Base-by-base conservation (phyloP, 2,888 invertebrate genomes). In the Erebia ligea region DNA sequence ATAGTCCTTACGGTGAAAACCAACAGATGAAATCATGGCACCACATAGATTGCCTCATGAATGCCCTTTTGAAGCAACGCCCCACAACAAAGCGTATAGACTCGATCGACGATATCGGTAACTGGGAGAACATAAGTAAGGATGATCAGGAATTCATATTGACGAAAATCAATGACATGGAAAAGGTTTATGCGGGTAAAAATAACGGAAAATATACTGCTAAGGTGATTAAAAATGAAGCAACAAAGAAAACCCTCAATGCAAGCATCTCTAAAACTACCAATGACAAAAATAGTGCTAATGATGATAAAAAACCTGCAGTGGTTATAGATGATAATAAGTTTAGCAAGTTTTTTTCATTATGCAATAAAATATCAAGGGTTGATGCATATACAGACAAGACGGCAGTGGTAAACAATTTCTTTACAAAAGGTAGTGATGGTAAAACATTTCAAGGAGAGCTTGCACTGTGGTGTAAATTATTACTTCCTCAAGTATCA, bases 11-110 rank as follows among this genome's bases (percentile, higher is more conserved):
- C 82, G 95, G 91, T 15, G 95, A 95, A 21, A 95, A 95, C 0
- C 95, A 93, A 75, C 85, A 95, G 79, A 97, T 98, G 97, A 98
- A 98, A 85, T 95, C 95, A 76, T 98, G 97, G 97, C 95, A 96
- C 84, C 98, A 98, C 82, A 89, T 97, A 0, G 91, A 95, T 71
- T 98, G 98, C 80, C 88, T 98, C 6, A 96, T 98, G 93, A 96
- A 97, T 82, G 94, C 95, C 17, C 96, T 98, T 76, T 89, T 95
- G 54, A 96, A 96, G 82, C 98, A 98, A 79, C 91, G 98, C 67
- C 96, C 96, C 0, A 95, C 96, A 0, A 98, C 98, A 0, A 97
- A 96, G 87, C 95, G 96, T 70, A 96, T 98, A 72, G 97, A 97
- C 77, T 94, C 95, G 6, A 94, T 95, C 1, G 96, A 96, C 73